phyloP scores from a whole-genome alignment of 2,113 vertebrate genomes.

The Myrmophylax atrothorax region DNA sequence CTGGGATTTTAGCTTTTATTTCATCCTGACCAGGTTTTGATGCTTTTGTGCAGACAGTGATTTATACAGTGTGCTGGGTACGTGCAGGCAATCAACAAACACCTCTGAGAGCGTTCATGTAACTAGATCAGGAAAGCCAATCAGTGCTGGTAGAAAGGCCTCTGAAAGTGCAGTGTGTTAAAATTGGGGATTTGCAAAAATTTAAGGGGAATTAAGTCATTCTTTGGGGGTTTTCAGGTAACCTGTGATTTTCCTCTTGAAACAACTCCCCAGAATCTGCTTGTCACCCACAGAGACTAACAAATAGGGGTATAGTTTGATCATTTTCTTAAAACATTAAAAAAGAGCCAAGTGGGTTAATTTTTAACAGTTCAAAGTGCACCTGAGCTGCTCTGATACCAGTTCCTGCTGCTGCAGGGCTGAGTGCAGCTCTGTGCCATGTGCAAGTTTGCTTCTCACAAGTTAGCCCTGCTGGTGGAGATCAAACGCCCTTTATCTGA shows the following conservation, averaged over 20 bases:
- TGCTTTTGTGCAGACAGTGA: neutral
- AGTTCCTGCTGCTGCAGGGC: neutral
- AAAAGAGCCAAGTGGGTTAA: neutral
- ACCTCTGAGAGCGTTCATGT: neutral
- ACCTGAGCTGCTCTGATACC: neutral
- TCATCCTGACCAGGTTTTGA: conserved; percentile 4
- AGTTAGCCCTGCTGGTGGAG: conserved; percentile 32
- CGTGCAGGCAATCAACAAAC: neutral
- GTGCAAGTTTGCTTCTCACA: neutral
- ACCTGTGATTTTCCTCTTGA: neutral
- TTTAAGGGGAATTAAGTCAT: neutral
- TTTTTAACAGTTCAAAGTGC: neutral
- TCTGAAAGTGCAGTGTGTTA: neutral
- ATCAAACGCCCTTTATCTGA: conserved; percentile 56
- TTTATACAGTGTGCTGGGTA: neutral
- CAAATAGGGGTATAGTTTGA: neutral
- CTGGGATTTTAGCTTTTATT: conserved; percentile 19
- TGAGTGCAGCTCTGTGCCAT: neutral
- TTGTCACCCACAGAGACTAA: neutral
- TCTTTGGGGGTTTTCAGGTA: neutral
- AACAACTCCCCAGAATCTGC: neutral
- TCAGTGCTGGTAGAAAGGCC: neutral
- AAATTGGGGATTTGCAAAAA: neutral
- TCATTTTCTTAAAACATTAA: neutral
- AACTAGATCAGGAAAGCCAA: neutral